A percentile compares a stretch with the other conserved stretches of the same genome.
Conservation (phyloP, 1,140 invertebrate genomes). For the Fragariocoptes setiger region DNA sequence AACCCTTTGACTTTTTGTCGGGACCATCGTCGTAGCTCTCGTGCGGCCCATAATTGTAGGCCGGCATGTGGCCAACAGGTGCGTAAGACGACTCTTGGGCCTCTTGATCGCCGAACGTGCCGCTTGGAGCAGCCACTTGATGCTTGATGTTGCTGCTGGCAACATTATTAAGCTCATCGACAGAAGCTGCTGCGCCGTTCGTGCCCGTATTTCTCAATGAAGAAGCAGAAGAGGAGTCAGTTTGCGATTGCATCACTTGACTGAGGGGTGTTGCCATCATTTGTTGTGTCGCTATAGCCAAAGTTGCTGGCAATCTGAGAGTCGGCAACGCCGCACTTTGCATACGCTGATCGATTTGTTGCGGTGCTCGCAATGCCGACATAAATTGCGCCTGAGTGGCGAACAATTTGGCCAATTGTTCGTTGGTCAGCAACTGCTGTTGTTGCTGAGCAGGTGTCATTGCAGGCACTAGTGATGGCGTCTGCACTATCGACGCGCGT, state of each 20-base stretch:
- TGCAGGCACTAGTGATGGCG: neutral
- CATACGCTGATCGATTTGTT: too few species aligned
- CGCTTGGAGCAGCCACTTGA: neutral
- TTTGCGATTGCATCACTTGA: neutral
- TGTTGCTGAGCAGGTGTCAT: neutral
- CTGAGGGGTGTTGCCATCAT: neutral
- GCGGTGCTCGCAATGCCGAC: too few species aligned
- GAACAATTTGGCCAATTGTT: too few species aligned
- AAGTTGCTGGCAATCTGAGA: too few species aligned
- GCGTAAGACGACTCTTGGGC: neutral
- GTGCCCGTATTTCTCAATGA: neutral
- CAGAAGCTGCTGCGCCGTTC: neutral
- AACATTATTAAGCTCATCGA: neutral
- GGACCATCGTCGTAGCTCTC: neutral
- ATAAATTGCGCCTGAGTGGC: too few species aligned
- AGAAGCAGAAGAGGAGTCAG: neutral
- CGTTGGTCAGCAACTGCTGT: neutral
- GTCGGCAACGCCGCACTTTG: too few species aligned
- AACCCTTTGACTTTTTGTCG: constrained; percentile 1
- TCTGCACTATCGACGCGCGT: neutral
- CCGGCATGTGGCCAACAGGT: neutral
- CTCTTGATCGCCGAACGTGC: neutral
- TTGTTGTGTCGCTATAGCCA: neutral
- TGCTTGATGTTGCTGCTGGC: neutral
- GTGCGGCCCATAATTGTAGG: neutral